Base-by-base conservation (phyloP, 2,888 invertebrate species). In the Balanococcus diminutus region DNA sequence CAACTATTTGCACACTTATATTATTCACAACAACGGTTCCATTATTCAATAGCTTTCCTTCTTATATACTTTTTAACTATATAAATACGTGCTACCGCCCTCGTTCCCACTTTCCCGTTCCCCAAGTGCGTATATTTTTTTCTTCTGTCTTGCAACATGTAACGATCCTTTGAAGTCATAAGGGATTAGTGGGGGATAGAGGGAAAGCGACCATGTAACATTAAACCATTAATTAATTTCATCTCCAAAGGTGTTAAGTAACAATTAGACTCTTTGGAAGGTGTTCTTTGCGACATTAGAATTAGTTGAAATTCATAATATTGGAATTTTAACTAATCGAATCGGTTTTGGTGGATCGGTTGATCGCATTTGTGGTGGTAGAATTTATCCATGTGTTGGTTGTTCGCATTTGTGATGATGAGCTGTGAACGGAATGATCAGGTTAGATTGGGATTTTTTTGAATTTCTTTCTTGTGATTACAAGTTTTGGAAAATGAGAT, bases 41-140 rank as follows among this genome's bases (percentile, higher is more conserved):
- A 85, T 85, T 85, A 85, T 72, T 85, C 39, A 31, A 75, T 32
- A 79, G 51, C 36, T 85, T 85, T 85, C 46, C 85, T 42, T 85
- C 85, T 85, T 85, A 85, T 85, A 85, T 85, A 85, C 85, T 85
- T 85, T 85, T 85, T 85, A 85, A 46, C 46, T 85, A 46, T 75
- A 85, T 72, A 42, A 84, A 61, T 84, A 85, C 72, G 56, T n/a
- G 28, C 85, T 75, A 67, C 85, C 85, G 85, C 85, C 85, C 85
- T 75, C 85, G 75, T 85, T 85, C 85, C 85, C 79, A 85, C 85
- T 85, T 75, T 79, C 75, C 79, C 32, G 79, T 75, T 51, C 28
- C 42, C 51, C 31, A 16, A 25, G 22, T 46, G 11, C 31, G 32
- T 85, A n/a, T 22, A 11, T 9, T 46, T 85, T 85, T 85, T 85